A percentile compares a stretch with the other conserved stretches of the same genome.
Evolutionary conservation across 2,888 invertebrate species (phyloP).

Genomic region (Euclidia mi): DNA sequence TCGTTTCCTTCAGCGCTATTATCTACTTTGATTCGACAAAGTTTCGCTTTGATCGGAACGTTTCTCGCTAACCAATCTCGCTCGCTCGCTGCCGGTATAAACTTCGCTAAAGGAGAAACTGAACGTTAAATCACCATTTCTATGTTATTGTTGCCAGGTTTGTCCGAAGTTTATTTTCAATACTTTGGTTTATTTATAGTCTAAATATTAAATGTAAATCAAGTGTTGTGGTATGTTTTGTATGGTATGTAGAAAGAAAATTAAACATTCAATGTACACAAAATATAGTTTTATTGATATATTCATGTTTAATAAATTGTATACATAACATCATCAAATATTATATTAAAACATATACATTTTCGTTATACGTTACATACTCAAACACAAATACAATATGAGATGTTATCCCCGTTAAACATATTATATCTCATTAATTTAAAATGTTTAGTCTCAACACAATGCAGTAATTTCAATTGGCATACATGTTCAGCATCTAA

Average conservation of each 20-base stretch:
- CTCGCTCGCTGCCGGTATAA: too few species aligned
- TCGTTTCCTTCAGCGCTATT: too few species aligned
- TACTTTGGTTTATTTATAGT: too few species aligned
- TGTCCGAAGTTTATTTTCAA: too few species aligned
- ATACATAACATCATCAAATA: conserved; percentile 90
- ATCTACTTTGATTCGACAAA: too few species aligned
- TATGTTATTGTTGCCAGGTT: too few species aligned
- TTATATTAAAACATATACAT: conserved; percentile 90
- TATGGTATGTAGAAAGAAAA: conserved; percentile 71
- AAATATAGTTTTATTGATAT: conserved; percentile 91
- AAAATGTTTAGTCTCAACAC: conserved; percentile 81
- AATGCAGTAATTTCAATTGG: conserved; percentile 75
- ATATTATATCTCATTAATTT: conserved; percentile 76
- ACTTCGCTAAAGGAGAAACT: too few species aligned
- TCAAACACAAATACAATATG: conserved; percentile 89
- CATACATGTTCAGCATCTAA: conserved; percentile 76
- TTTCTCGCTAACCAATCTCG: too few species aligned
- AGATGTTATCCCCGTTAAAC: conserved; percentile 88
- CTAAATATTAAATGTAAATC: conserved; percentile 17
- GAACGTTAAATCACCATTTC: too few species aligned
- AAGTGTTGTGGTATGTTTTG: conserved; percentile 57
- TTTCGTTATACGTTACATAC: conserved; percentile 89
- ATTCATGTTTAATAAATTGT: conserved; percentile 90
- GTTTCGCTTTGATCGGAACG: too few species aligned
- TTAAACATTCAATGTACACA: conserved; percentile 87